Conservation (phyloP, 2,113 vertebrate species). For the Epinephelus cyanopodus region DNA sequence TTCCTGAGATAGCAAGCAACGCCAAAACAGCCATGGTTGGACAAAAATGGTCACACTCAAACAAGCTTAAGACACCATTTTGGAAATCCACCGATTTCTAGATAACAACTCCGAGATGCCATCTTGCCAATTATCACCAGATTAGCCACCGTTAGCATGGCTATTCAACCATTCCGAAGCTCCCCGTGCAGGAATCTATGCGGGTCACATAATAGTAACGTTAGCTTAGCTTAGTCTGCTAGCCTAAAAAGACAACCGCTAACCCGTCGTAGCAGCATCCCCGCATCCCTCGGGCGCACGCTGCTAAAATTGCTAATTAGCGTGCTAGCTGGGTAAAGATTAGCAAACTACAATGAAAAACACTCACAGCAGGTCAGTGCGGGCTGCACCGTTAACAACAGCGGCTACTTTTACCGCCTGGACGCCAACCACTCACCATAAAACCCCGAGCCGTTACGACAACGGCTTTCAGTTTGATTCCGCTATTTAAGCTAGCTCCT, state of each 20-base stretch:
- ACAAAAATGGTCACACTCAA: constrained; percentile 82
- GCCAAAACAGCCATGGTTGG: constrained; percentile 75
- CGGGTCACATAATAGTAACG: constrained; percentile 56
- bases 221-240: constrained; percentile 67
- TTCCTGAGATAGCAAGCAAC: constrained; percentile 67
- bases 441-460: background rate
- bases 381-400: background rate
- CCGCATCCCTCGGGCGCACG: constrained; percentile 66
- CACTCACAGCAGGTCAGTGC: background rate
- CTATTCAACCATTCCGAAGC: constrained; percentile 20
- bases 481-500: constrained; percentile 52
- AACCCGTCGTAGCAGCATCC: constrained; percentile 74
- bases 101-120: constrained; percentile 78
- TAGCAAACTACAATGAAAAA: constrained; percentile 44
- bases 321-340: constrained; percentile 47
- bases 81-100: constrained; percentile 79
- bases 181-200: constrained; percentile 47
- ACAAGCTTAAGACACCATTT: constrained; percentile 84
- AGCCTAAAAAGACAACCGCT: constrained; percentile 57
- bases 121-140: constrained; percentile 76
- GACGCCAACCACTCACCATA: background rate
- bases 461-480: constrained; percentile 10
- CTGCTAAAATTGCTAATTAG: constrained; percentile 70
- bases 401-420: background rate
- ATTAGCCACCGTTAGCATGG: constrained; percentile 55